Evolutionary conservation across 2,113 vertebrate genomes (phyloP).

Genomic region (Antechinus flavipes): DNA sequence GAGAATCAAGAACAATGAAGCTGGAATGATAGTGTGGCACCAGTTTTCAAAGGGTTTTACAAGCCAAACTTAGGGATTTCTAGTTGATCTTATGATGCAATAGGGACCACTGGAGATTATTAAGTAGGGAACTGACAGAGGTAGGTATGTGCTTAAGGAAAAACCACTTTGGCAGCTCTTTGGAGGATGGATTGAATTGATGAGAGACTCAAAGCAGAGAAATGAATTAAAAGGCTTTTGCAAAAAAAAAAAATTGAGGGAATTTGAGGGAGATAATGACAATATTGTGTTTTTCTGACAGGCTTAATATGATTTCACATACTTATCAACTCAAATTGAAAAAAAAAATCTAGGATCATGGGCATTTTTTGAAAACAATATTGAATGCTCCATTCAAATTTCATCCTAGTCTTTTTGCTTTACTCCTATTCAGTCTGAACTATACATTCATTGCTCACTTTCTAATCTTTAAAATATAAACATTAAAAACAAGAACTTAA

Average conservation of each 20-base stretch:
- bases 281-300: neutral
- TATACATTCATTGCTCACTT: neutral
- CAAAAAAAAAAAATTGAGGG: neutral
- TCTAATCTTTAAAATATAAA: neutral
- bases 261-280: neutral
- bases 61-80: neutral
- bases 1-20: neutral
- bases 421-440: neutral
- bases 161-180: neutral
- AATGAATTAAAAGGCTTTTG: neutral
- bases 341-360: neutral
- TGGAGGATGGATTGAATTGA: neutral
- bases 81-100: neutral
- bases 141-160: neutral
- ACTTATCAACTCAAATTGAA: neutral
- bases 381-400: neutral
- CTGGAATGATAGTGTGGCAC: neutral
- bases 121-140: neutral
- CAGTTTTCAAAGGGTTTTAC: neutral
- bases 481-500: neutral
- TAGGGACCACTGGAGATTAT: neutral
- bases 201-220: neutral
- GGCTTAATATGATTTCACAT: neutral
- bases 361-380: neutral
- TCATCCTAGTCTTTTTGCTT: neutral